Conservation (phyloP, 2,888 invertebrate genomes). For the Anodontia alba region DNA sequence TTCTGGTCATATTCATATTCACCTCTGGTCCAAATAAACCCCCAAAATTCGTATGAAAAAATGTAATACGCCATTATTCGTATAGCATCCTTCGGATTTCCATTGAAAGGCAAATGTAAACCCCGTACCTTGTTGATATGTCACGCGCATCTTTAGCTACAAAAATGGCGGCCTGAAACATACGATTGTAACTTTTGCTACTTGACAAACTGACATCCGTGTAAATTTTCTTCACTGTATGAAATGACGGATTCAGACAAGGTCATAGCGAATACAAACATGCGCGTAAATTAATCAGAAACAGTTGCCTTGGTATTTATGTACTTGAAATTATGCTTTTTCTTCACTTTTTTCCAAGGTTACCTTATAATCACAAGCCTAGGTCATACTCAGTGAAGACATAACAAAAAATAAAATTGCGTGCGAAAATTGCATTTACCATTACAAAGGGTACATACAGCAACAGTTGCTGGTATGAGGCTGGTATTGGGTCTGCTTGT, state of each 20-base stretch:
- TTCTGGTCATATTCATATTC: too few relatives aligned
- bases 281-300: background rate
- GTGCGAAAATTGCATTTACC: too few relatives aligned
- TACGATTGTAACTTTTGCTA: slow-evolving; percentile 1
- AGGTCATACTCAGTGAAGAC: too few relatives aligned
- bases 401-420: too few relatives aligned
- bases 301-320: too few relatives aligned
- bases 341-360: too few relatives aligned
- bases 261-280: background rate
- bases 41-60: too few relatives aligned
- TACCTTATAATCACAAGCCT: too few relatives aligned
- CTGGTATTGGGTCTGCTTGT: too few relatives aligned
- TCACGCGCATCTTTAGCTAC: background rate
- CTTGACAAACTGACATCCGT: slow-evolving; percentile 19
- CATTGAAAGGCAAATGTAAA: slow-evolving; percentile 8
- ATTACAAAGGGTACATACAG: too few relatives aligned
- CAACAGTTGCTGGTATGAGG: too few relatives aligned
- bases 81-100: background rate
- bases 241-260: slow-evolving; percentile 7
- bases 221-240: slow-evolving; percentile 8
- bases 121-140: slow-evolving; percentile 5
- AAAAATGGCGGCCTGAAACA: slow-evolving; percentile 10
- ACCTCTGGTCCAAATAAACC: background rate
- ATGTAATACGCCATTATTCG: background rate
- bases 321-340: too few relatives aligned